These are phyloP conservation scores for Hippopotamus amphibius DNA, from an alignment of 2,113 vertebrate genomes.

Conservation along the genomic window DNA sequence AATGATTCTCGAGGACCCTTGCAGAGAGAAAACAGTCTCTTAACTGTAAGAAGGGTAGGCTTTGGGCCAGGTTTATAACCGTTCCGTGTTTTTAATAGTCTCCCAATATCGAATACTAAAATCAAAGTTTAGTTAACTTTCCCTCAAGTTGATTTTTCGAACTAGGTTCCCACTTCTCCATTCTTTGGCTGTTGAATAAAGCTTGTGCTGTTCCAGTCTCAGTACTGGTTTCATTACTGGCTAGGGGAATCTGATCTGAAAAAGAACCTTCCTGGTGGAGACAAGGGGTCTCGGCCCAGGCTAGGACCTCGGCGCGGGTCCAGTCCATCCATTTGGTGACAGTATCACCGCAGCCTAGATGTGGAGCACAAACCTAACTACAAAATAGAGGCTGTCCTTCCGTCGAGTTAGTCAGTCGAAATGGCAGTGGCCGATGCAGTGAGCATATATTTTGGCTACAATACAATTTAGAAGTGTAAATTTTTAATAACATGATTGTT, in stretches of 20 bases:
- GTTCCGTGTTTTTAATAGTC: constrained; percentile 72
- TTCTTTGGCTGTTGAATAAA: neutral
- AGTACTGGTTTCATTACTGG: neutral
- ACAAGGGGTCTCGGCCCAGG: neutral
- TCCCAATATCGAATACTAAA: constrained; percentile 65
- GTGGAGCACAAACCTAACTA: neutral
- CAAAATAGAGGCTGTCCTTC: neutral
- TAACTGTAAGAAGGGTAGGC: constrained; percentile 57
- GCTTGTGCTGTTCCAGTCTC: neutral
- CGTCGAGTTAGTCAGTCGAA: neutral
- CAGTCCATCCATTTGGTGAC: neutral
- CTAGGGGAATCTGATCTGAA: neutral
- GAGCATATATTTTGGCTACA: neutral
- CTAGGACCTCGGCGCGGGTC: neutral
- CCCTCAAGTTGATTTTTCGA: neutral
- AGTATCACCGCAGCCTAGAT: neutral
- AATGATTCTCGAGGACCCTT: constrained; percentile 62
- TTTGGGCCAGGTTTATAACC: constrained; percentile 48
- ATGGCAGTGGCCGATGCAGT: neutral
- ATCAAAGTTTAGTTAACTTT: constrained; percentile 63
- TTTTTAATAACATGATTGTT: neutral
- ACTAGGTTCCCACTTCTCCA: neutral
- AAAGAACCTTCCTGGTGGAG: neutral
- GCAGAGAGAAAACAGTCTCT: constrained; percentile 52
- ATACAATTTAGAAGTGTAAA: neutral